A percentile compares a stretch with the other conserved stretches of the same genome.
Conservation (phyloP, 2,797 vertebrate species). For the Chaetophractus vellerosus region DNA sequence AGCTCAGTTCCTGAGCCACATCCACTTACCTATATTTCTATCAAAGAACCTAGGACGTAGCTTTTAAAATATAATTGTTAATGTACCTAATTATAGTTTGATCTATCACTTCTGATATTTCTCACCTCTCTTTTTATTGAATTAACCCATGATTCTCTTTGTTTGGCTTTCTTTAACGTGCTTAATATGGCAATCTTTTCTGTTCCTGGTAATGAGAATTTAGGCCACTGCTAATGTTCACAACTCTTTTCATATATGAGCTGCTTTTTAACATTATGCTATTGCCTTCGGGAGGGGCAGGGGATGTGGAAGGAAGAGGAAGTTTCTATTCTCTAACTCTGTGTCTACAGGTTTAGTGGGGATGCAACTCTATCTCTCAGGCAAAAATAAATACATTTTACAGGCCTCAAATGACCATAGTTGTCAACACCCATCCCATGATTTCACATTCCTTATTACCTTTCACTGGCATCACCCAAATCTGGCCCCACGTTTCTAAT, state of each 20-base stretch:
- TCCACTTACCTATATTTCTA: background rate
- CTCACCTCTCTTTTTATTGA: background rate
- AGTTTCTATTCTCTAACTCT: background rate
- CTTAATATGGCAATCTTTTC: background rate
- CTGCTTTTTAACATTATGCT: background rate
- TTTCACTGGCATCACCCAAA: background rate
- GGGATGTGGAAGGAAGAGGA: background rate
- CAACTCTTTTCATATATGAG: background rate
- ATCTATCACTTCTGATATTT: background rate
- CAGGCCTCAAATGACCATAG: slow-evolving; percentile 48
- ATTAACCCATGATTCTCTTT: background rate
- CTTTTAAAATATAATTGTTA: slow-evolving; percentile 18
- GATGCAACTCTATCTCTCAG: background rate
- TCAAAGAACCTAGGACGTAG: background rate
- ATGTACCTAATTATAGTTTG: slow-evolving; percentile 4
- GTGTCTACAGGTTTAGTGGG: slow-evolving; percentile 5
- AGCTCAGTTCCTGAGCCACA: no score
- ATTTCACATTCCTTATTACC: background rate
- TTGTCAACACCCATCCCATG: background rate
- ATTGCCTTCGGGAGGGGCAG: background rate
- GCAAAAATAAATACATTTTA: slow-evolving; percentile 55
- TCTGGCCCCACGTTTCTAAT: background rate
- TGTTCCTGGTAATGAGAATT: background rate
- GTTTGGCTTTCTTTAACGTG: background rate
- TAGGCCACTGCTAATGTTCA: background rate